Evolutionary conservation across 2,888 invertebrate genomes (phyloP), one percentile per base, ranked within the genome.

Genomic region (Epinotia nisella): DNA sequence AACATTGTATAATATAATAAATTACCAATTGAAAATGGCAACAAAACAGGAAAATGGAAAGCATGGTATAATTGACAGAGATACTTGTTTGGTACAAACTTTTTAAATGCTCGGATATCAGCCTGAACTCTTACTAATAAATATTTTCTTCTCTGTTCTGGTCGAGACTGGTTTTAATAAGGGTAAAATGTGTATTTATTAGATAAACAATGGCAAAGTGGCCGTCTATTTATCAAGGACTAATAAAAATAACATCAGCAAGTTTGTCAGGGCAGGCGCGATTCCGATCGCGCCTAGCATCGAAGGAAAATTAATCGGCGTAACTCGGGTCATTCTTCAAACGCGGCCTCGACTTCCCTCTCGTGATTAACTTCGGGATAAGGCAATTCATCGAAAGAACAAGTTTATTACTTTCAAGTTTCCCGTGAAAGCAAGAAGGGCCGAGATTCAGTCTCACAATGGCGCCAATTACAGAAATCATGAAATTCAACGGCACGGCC

Each of bases 381-480:
- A 87, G 82, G 84, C 87, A 86, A 90, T 90, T 89, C 86, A 87
- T 86, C 83, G 84, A 85, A 87, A 85, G 87, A 87, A 88, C 89
- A 89, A 90, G 86, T 90, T 90, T 88, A 90, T 90, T 89, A 87
- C 88, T 87, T 86, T 86, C 85, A 86, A 88, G 83, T 88, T 87
- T 81, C 79, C 81, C 79, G 78, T 85, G 83, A 86, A 86, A 83
- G 81, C 81, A 82, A 82, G 81, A 73, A 86, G 85, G 84, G 84
- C 82, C 80, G 77, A 79, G 82, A 84, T 85, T 84, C 81, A 83
- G 78, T 79, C 78, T 81, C 79, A 89, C 87, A 90, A 90, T 88
- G 84, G 84, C 78, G 77, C 86, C 89, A 90, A 89, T 91, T 89
- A 89, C 84, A 82, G 87, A 85, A 85, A 84, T 85, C 84, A 83